Evolutionary conservation across 2,888 invertebrate genomes (phyloP), one percentile per base, ranked within the genome.

Genomic region (Dyspetes luteomarginatus): DNA sequence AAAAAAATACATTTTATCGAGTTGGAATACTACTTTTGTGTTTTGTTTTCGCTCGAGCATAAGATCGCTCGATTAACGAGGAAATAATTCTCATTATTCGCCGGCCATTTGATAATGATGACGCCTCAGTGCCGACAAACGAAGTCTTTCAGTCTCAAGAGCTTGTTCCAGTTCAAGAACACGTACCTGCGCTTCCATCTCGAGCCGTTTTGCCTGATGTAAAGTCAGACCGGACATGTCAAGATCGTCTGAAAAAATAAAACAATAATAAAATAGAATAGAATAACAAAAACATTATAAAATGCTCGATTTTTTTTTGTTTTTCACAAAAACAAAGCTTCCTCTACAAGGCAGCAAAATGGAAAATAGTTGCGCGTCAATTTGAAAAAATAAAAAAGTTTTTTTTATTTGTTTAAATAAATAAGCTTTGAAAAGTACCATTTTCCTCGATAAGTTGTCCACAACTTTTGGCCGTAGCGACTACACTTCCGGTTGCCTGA

Each of bases 171-270:
- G 93, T 93, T 99, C 98, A 84, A 99, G 93, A 78, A 99, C 97
- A 88, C 97, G 95, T 52, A 99, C 98, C 93, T 98, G 98, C 84
- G 98, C 96, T 92, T 99, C 99, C 97, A 99, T 99, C 94, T 99
- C 99, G 86, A 97, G 93, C 43, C 97, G 95, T 90, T 99, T 98
- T 0, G 98, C 97, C 91, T 98, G 98, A 91, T 99, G 99, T 83
- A 99, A 94, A 50, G 97, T 96, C 82, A 99, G 92, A 85, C 97
- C 95, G 1, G 96, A 95, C 87, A 99, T 96, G 93, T 99, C 99
- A 86, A 98, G 93, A 71, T 98, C 96, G 88, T 97, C 98, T 96
- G 93, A 64, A 4, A 78, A 56, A 30, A 67, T n/a, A n/a, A n/a
- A n/a, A n/a, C n/a, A n/a, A n/a, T n/a, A n/a, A n/a, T n/a, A n/a